A percentile compares a stretch with the other conserved stretches of the same genome.
Evolutionary conservation across 1,140 invertebrate genomes (phyloP).

Genomic region (Zaprionus africanus): DNA sequence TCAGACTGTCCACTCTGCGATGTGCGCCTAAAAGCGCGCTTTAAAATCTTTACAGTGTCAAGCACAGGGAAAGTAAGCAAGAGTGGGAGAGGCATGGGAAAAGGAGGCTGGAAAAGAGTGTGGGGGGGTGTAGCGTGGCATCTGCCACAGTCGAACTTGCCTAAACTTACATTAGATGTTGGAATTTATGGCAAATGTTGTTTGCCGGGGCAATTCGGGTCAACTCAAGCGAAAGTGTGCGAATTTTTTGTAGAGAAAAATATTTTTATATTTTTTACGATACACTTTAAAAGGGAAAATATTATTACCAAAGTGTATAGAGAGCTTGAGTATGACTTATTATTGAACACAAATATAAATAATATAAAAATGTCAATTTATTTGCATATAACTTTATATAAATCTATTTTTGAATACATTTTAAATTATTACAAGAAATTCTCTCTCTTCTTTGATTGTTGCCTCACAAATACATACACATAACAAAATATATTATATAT

Average conservation of each 20-base stretch:
- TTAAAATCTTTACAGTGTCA: slow-evolving; percentile 44
- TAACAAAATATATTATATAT: too few relatives aligned
- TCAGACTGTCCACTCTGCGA: slow-evolving; percentile 10
- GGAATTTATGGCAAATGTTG: slow-evolving; percentile 1
- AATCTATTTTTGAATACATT: too few relatives aligned
- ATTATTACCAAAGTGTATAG: too few relatives aligned
- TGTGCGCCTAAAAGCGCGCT: slow-evolving; percentile 41
- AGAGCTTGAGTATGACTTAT: too few relatives aligned
- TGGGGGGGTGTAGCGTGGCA: neutral
- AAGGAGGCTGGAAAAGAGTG: neutral
- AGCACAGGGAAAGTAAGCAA: neutral
- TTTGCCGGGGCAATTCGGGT: neutral
- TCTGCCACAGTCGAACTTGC: slow-evolving; percentile 1
- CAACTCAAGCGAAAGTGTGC: neutral
- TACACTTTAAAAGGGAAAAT: neutral
- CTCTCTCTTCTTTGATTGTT: too few relatives aligned
- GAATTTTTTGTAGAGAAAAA: neutral
- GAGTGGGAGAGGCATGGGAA: neutral
- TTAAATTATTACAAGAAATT: too few relatives aligned
- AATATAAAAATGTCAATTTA: too few relatives aligned
- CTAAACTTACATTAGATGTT: slow-evolving; percentile 1
- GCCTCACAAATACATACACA: too few relatives aligned
- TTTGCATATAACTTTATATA: too few relatives aligned
- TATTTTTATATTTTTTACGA: neutral
- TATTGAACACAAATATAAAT: too few relatives aligned